Percentiles rank a stretch among this genome's conserved stretches.
Evolutionary conservation across 2,113 vertebrate species (phyloP).

Genomic region (Indicator maculatus): DNA sequence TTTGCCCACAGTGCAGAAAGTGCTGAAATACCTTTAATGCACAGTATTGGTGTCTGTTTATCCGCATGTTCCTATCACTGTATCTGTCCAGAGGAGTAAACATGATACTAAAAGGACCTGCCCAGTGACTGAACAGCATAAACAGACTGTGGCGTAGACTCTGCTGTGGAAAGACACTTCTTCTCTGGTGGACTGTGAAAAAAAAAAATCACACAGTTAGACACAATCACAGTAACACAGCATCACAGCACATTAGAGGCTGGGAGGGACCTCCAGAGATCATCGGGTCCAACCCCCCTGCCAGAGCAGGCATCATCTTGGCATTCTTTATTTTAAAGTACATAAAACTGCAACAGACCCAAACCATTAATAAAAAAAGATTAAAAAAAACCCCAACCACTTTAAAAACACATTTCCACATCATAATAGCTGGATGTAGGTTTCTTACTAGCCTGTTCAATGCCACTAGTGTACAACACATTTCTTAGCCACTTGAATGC

Average conservation of each 20-base stretch:
- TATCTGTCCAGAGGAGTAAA: conserved; percentile 98
- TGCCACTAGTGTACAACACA: not conserved
- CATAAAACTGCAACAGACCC: not conserved
- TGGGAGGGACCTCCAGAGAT: too few relatives aligned
- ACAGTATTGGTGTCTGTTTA: conserved; percentile 98
- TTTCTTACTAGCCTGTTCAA: not conserved
- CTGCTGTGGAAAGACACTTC: conserved; percentile 97
- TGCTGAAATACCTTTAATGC: conserved; percentile 90
- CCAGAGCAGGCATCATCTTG: too few relatives aligned
- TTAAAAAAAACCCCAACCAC: not conserved
- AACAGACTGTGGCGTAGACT: conserved; percentile 97
- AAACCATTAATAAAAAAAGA: not conserved
- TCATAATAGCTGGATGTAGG: not conserved
- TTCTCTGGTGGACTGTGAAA: conserved; percentile 93
- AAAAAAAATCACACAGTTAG: conserved; percentile 9
- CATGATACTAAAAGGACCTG: conserved; percentile 99
- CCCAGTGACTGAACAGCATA: conserved; percentile 99
- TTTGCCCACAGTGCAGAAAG: not conserved
- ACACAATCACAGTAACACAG: not conserved
- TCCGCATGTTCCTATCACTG: conserved; percentile 98
- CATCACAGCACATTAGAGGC: too few relatives aligned
- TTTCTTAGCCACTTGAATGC: not conserved
- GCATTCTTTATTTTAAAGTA: not conserved
- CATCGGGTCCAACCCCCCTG: too few relatives aligned
- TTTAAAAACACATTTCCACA: not conserved